These are phyloP conservation scores for Cyprinodon brontotheroides DNA, from an alignment of 2,113 vertebrate species.

Conservation along the genomic window DNA sequence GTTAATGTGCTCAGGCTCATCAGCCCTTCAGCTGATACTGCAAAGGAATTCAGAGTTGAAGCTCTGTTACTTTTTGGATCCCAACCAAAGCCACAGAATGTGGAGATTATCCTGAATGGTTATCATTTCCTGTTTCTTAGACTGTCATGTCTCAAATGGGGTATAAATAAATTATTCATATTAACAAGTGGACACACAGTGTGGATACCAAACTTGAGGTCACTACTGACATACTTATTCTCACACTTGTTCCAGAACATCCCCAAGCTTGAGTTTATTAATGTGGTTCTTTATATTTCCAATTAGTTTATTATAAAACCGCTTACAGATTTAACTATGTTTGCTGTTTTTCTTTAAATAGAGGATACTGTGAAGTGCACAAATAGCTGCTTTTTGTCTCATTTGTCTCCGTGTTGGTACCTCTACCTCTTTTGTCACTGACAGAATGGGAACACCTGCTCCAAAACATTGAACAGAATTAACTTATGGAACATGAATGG, in stretches of 20 bases:
- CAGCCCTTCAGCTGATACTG: slow-evolving; percentile 48
- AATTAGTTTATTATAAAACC: neutral
- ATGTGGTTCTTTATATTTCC: neutral
- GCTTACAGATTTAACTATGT: neutral
- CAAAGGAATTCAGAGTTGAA: slow-evolving; percentile 50
- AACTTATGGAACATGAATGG: neutral
- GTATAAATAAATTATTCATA: slow-evolving; percentile 32
- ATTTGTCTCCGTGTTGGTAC: neutral
- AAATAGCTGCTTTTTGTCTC: neutral
- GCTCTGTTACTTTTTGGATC: slow-evolving; percentile 41
- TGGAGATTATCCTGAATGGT: slow-evolving; percentile 45
- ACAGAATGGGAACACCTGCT: too few relatives aligned
- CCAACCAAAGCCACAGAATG: slow-evolving; percentile 47
- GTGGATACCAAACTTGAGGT: slow-evolving; percentile 19
- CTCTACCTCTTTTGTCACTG: neutral
- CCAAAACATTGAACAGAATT: neutral
- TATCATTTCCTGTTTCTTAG: slow-evolving; percentile 59
- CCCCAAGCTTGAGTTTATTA: neutral
- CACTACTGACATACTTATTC: neutral
- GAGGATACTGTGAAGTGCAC: neutral
- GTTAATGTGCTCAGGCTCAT: slow-evolving; percentile 57
- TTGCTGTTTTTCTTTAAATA: neutral
- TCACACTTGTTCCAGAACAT: too few relatives aligned
- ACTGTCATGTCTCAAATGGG: slow-evolving; percentile 31
- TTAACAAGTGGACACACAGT: slow-evolving; percentile 18